Evolutionary conservation across 92 coral and sea anemone genomes (phyloP).

Genomic region (Muricea muricata): DNA sequence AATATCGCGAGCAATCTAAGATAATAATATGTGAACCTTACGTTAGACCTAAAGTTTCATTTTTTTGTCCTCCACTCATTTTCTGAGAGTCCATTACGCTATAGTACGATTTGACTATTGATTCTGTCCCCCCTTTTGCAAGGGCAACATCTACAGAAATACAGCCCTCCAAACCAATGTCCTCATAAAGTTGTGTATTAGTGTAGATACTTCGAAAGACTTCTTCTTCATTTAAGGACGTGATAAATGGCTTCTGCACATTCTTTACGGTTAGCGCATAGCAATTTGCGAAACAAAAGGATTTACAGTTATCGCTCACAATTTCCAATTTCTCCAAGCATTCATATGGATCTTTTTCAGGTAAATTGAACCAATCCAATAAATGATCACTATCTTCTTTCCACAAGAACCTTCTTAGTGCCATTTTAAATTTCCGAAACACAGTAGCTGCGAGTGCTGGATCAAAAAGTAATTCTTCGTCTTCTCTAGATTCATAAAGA

Average conservation of each 20-base stretch:
- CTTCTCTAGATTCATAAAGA: no score
- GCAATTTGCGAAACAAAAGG: no score
- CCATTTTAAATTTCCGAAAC: no score
- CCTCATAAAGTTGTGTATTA: neutral
- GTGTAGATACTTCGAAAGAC: neutral
- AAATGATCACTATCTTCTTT: no score
- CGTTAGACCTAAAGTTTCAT: constrained; percentile 10
- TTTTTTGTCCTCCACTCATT: neutral
- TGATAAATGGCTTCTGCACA: constrained; percentile 1
- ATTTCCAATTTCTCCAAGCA: neutral
- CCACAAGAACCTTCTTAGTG: no score
- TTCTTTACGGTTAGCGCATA: neutral
- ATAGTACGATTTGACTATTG: constrained; percentile 7
- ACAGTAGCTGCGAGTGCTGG: no score
- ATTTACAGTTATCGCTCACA: neutral
- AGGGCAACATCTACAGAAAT: neutral
- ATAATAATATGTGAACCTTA: neutral
- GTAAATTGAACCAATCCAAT: constrained; percentile 5
- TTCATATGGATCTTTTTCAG: neutral
- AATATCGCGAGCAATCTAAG: neutral
- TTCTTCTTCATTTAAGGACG: neutral
- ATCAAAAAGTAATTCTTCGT: no score
- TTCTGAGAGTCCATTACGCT: constrained; percentile 2
- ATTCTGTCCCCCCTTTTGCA: constrained; percentile 26
- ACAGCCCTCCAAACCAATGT: constrained; percentile 6